phyloP scores from a whole-genome alignment of 2,797 vertebrate species.

The Sandelia bainsii region DNA sequence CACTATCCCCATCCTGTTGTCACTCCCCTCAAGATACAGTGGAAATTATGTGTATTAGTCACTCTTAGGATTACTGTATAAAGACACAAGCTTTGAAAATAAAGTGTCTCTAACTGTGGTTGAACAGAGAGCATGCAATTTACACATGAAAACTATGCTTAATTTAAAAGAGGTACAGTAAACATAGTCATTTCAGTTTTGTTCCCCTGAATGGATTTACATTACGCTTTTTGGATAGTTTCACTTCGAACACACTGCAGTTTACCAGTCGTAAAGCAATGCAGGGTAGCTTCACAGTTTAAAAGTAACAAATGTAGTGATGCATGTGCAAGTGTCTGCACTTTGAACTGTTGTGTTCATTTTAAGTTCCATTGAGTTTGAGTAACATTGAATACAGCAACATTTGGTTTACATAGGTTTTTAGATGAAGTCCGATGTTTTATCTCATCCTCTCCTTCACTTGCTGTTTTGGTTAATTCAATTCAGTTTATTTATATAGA shows the following conservation, averaged over 20 bases:
- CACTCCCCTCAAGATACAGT: slow-evolving; percentile 25
- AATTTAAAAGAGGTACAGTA: too few relatives aligned
- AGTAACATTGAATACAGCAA: neutral
- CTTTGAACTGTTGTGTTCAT: too few relatives aligned
- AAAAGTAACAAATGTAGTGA: neutral
- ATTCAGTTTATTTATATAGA: too few relatives aligned
- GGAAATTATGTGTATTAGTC: slow-evolving; percentile 41
- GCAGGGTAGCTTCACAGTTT: too few relatives aligned
- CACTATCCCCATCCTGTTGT: slow-evolving; percentile 76
- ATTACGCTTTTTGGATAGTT: too few relatives aligned
- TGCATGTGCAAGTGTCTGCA: too few relatives aligned
- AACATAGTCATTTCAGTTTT: neutral
- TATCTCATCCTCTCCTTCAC: neutral
- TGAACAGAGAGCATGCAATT: neutral
- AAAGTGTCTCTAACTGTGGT: too few relatives aligned
- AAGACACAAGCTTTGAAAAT: neutral
- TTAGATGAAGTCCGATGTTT: neutral
- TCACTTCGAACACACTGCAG: neutral
- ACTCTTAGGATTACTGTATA: slow-evolving; percentile 1
- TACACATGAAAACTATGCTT: neutral
- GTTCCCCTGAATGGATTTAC: neutral
- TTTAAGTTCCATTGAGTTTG: too few relatives aligned
- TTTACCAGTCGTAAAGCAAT: neutral
- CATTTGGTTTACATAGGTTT: neutral
- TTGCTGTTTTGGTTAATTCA: too few relatives aligned